These are phyloP conservation scores for Myrmecophaga tridactyla DNA, from an alignment of 2,113 vertebrate species.

Conservation along the genomic window DNA sequence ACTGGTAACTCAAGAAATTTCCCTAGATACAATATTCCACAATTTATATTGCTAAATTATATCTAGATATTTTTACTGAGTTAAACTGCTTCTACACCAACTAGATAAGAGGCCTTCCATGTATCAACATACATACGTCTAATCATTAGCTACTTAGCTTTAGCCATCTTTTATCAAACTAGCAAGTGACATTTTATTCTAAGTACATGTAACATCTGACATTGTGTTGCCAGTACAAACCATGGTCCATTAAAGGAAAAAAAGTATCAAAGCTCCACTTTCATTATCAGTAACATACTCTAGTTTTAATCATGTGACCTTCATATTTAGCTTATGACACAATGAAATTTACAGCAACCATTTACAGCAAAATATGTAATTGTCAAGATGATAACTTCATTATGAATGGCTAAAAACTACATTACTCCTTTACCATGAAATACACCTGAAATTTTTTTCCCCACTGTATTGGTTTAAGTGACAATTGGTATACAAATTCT, in stretches of 20 bases:
- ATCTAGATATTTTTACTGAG: background rate
- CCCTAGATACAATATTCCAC: background rate
- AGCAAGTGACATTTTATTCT: constrained; percentile 8
- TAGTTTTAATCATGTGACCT: constrained; percentile 3
- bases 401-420: background rate
- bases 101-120: background rate
- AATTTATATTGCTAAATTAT: background rate
- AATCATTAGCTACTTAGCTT: constrained; percentile 21
- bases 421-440: constrained; percentile 3
- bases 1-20: background rate
- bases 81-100: background rate
- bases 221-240: background rate
- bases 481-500: background rate
- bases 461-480: background rate
- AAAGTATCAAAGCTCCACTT: background rate
- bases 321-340: no score
- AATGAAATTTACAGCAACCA: constrained; percentile 13
- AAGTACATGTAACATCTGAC: background rate
- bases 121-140: background rate
- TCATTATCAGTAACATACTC: background rate
- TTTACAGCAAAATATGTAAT: background rate
- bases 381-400: background rate
- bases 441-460: background rate
- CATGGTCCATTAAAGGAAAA: background rate
- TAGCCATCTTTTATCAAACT: constrained; percentile 11